A percentile compares a stretch with the other conserved stretches of the same genome.
Conservation (phyloP, 2,888 invertebrate genomes). For the Trichopria drosophilae region DNA sequence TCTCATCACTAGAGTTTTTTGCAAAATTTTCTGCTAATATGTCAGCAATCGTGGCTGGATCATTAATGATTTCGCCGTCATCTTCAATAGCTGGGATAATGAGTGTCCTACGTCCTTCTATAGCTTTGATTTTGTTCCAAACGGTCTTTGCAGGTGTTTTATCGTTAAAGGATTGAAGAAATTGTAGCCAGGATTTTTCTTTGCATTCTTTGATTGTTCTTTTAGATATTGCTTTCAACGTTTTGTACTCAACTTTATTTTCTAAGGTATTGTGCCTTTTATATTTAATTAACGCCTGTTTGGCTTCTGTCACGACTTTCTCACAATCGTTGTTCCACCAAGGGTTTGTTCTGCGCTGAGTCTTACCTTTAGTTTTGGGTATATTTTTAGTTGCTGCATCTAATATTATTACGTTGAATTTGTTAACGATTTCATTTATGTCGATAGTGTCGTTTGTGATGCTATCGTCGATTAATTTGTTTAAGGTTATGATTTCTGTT, state of each 20-base stretch:
- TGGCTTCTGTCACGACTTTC: constrained; percentile 15
- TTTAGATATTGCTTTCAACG: constrained; percentile 22
- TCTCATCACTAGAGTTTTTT: constrained; percentile 11
- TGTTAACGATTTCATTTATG: constrained; percentile 20
- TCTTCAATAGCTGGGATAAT: background rate
- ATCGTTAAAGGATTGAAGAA: constrained; percentile 12
- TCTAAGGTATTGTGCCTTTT: constrained; percentile 23
- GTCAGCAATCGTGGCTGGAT: constrained; percentile 13
- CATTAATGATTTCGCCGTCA: background rate
- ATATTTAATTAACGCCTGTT: constrained; percentile 28
- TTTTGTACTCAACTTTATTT: constrained; percentile 28
- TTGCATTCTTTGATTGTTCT: constrained; percentile 26
- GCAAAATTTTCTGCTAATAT: constrained; percentile 6
- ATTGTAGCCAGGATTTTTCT: constrained; percentile 22
- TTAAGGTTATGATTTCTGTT: constrained; percentile 1
- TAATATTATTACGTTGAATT: constrained; percentile 19
- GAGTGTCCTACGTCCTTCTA: constrained; percentile 9
- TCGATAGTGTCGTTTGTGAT: background rate
- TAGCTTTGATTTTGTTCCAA: constrained; percentile 27
- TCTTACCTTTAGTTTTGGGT: constrained; percentile 17
- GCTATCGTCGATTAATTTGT: background rate
- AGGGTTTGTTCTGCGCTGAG: constrained; percentile 3
- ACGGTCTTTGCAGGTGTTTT: background rate
- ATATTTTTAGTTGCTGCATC: constrained; percentile 22
- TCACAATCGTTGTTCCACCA: constrained; percentile 36